These are phyloP conservation scores for Agrotis clavis DNA, from an alignment of 2,888 invertebrate genomes.

Conservation along the genomic window DNA sequence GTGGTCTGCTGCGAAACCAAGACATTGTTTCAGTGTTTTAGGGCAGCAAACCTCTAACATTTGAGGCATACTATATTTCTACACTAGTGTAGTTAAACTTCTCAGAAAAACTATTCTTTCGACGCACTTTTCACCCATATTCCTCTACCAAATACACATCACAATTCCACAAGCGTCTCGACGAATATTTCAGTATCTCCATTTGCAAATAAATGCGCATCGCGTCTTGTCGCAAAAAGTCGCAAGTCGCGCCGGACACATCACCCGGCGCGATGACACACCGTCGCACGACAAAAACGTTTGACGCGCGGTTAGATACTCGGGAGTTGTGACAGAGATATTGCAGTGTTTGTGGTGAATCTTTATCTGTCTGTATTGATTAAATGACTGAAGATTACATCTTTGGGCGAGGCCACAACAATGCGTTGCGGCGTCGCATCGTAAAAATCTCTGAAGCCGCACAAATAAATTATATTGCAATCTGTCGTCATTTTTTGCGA, in stretches of 20 bases:
- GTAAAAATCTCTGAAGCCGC: too few relatives aligned
- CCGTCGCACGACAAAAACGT: constrained; percentile 39
- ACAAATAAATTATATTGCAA: too few relatives aligned
- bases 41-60: too few relatives aligned
- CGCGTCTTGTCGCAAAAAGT: constrained; percentile 45
- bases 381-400: too few relatives aligned
- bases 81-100: too few relatives aligned
- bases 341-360: constrained; percentile 1
- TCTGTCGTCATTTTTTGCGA: too few relatives aligned
- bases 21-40: too few relatives aligned
- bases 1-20: too few relatives aligned
- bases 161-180: constrained; percentile 32
- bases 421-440: too few relatives aligned
- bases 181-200: constrained; percentile 39
- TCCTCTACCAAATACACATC: constrained; percentile 11
- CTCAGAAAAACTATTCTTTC: background rate
- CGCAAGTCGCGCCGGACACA: constrained; percentile 44
- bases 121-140: constrained; percentile 15
- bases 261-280: constrained; percentile 55
- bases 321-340: constrained; percentile 17
- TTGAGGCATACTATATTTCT: too few relatives aligned
- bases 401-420: too few relatives aligned
- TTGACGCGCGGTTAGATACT: constrained; percentile 38
- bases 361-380: too few relatives aligned
- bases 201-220: constrained; percentile 57